These are phyloP conservation scores for Lindbergichthys nudifrons DNA, from an alignment of 2,797 vertebrate genomes.

Conservation along the genomic window DNA sequence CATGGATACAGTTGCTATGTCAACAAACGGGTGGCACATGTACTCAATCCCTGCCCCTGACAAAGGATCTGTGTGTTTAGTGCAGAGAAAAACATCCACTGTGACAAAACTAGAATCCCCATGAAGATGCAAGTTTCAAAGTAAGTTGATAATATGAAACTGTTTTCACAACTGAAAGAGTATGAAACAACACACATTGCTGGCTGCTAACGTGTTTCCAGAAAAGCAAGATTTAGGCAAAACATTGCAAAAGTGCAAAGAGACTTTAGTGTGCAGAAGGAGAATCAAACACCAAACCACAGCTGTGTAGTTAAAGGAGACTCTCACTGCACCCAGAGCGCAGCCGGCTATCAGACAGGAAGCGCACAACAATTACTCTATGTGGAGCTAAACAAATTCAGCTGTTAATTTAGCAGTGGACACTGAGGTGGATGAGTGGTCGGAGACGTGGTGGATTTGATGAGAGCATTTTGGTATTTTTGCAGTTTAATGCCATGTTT, in stretches of 20 bases:
- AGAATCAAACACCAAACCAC: constrained; percentile 32
- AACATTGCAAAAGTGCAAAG: constrained; percentile 2
- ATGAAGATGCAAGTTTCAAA: not conserved
- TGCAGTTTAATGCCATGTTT: constrained; percentile 78
- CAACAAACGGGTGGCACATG: constrained; percentile 42
- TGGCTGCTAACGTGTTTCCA: not conserved
- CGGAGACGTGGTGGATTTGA: constrained; percentile 69
- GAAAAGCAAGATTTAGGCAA: constrained; percentile 5
- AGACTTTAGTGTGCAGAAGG: constrained; percentile 9
- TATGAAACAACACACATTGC: not conserved
- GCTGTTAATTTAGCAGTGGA: constrained; percentile 56
- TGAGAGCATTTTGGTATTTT: constrained; percentile 71
- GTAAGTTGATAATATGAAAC: not conserved
- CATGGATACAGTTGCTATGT: constrained; percentile 70
- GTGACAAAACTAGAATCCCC: constrained; percentile 2
- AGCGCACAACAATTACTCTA: constrained; percentile 29
- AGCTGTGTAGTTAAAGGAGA: constrained; percentile 21
- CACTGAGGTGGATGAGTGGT: constrained; percentile 68
- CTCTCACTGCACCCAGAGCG: constrained; percentile 11
- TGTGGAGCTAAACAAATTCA: constrained; percentile 51
- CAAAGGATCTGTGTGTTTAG: not conserved
- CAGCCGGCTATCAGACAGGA: constrained; percentile 42
- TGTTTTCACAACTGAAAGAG: not conserved
- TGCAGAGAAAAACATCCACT: constrained; percentile 20
- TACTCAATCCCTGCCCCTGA: constrained; percentile 3